Percentiles rank a stretch among this genome's conserved stretches.
Evolutionary conservation across 2,113 vertebrate genomes (phyloP).

Genomic region (Leptodactylus fuscus): DNA sequence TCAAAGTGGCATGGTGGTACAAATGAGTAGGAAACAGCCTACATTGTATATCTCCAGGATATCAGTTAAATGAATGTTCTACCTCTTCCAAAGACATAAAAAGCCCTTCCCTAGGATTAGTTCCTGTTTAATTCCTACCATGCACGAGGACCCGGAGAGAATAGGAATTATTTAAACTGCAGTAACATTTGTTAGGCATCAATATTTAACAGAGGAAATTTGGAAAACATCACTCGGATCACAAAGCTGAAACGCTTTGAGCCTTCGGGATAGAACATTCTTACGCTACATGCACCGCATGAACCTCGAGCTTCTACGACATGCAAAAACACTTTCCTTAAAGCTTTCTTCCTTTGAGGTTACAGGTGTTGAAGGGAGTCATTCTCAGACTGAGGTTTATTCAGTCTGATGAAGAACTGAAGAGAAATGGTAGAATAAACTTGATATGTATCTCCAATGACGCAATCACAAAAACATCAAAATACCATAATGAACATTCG

Average conservation of each 20-base stretch:
- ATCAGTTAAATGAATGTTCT: neutral
- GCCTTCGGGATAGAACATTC: conserved; percentile 21
- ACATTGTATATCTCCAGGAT: neutral
- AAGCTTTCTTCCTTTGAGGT: neutral
- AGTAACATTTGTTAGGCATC: conserved; percentile 44
- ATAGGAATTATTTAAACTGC: conserved; percentile 36
- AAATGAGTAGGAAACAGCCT: too few relatives aligned
- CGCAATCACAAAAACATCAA: too few relatives aligned
- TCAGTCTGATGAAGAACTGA: neutral
- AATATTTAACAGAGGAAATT: conserved; percentile 34
- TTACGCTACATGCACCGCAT: neutral
- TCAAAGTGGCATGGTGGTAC: too few relatives aligned
- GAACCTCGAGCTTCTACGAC: neutral
- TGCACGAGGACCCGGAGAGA: conserved; percentile 3
- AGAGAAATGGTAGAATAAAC: neutral
- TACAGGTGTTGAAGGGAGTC: conserved; percentile 16
- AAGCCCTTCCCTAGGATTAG: conserved; percentile 2
- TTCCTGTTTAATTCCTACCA: conserved; percentile 14
- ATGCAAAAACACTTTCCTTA: neutral
- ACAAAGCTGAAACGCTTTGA: conserved; percentile 4
- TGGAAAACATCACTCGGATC: conserved; percentile 35
- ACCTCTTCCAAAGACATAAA: neutral
- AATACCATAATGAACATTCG: too few relatives aligned
- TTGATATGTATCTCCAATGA: too few relatives aligned
- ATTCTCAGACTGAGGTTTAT: neutral